Percentiles rank a stretch among this genome's conserved stretches.
Evolutionary conservation across 2,888 invertebrate species (phyloP).

Genomic region (Yponomeuta plumbellus): DNA sequence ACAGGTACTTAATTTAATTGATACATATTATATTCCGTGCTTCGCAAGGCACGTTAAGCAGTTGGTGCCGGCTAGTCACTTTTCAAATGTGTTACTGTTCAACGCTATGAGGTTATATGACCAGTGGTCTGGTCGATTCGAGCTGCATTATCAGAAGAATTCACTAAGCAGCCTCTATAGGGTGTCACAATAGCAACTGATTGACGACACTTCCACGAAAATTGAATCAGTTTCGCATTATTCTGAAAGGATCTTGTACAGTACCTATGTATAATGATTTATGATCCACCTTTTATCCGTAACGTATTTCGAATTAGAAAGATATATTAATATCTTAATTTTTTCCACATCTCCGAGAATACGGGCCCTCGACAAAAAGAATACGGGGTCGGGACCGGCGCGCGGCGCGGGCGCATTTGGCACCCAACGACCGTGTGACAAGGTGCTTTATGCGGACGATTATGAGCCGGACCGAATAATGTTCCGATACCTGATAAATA

Average conservation of each 20-base stretch:
- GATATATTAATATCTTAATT: constrained; percentile 76
- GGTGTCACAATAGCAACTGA: constrained; percentile 51
- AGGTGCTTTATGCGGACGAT: constrained; percentile 75
- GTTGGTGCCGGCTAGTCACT: no score
- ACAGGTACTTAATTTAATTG: no score
- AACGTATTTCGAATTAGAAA: constrained; percentile 76
- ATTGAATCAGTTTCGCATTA: constrained; percentile 56
- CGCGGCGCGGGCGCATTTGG: constrained; percentile 51
- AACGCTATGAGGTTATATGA: no score
- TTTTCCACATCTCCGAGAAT: constrained; percentile 74
- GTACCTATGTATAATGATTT: constrained; percentile 65
- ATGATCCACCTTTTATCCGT: constrained; percentile 70
- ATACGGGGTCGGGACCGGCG: constrained; percentile 51
- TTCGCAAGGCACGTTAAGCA: no score
- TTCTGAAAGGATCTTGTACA: constrained; percentile 60
- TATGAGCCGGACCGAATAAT: constrained; percentile 73
- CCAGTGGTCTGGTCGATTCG: no score
- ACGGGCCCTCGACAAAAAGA: constrained; percentile 69
- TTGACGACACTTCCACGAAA: constrained; percentile 63
- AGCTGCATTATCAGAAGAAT: no score
- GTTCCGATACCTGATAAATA: constrained; percentile 75
- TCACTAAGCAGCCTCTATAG: constrained; percentile 7
- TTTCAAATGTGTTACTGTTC: no score
- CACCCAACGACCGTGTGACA: constrained; percentile 76
- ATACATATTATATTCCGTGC: no score